phyloP scores from a whole-genome alignment of 2,797 vertebrate genomes.

The Podargus strigoides region DNA sequence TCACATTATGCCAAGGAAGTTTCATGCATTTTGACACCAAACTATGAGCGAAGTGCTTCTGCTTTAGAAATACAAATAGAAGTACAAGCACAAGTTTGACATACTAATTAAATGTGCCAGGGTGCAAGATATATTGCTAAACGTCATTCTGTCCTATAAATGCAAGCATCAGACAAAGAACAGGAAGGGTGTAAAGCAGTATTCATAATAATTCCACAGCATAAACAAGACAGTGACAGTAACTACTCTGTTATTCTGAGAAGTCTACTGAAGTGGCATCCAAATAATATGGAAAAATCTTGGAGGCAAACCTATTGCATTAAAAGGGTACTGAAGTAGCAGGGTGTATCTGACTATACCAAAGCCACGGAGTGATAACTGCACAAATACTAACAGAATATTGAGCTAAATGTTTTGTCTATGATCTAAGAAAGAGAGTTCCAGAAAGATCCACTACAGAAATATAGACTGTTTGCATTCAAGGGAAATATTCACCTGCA shows the following conservation, averaged over 20 bases:
- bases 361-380: neutral
- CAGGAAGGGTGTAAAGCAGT: neutral
- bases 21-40: constrained; percentile 64
- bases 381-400: neutral
- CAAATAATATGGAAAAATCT: neutral
- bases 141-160: neutral
- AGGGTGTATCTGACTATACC: neutral
- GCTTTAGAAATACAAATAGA: constrained; percentile 41
- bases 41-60: constrained; percentile 48
- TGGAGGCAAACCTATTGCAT: neutral
- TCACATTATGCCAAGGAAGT: constrained; percentile 55
- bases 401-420: neutral
- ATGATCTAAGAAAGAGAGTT: neutral
- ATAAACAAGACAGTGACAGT: neutral
- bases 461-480: neutral
- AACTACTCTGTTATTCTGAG: neutral
- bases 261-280: neutral
- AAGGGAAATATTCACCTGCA: neutral
- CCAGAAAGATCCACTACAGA: neutral
- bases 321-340: neutral
- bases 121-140: constrained; percentile 29
- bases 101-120: constrained; percentile 53
- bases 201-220: neutral
- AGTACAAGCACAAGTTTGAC: constrained; percentile 39
- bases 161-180: neutral